Conservation (phyloP, 37 sponge, comb jelly and placozoan species). For the Beroe ovata region DNA sequence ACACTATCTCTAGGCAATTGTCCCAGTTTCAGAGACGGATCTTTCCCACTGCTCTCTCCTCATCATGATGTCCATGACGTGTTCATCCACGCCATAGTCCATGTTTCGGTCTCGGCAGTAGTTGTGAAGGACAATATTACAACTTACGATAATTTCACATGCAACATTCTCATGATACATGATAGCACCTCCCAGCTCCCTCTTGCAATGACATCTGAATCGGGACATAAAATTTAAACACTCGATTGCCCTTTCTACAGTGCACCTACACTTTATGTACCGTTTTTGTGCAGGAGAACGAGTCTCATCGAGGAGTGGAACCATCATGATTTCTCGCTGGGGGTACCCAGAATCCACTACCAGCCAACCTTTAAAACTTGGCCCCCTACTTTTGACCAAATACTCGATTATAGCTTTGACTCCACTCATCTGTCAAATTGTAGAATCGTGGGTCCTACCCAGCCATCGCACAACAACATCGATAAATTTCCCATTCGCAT, state of each 20-base stretch:
- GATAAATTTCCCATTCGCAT: neutral
- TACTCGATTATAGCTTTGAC: neutral
- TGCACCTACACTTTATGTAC: neutral
- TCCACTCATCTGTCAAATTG: neutral
- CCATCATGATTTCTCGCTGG: neutral
- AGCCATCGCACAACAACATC: neutral
- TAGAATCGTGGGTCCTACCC: neutral
- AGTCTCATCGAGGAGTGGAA: neutral
- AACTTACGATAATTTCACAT: neutral
- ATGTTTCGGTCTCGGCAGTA: conserved; percentile 23
- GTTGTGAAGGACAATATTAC: conserved; percentile 22
- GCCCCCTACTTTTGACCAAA: neutral
- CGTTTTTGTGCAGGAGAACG: neutral
- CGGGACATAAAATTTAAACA: neutral
- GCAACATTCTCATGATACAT: neutral
- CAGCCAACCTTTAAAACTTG: neutral
- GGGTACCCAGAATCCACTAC: neutral
- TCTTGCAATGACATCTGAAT: conserved; percentile 8
- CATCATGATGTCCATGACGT: neutral
- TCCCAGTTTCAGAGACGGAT: neutral
- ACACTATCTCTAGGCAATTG: neutral
- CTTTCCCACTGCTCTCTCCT: neutral
- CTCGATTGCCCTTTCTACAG: conserved; percentile 6
- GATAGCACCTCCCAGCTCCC: neutral
- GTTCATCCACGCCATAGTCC: neutral